These are phyloP conservation scores for Panurus biarmicus DNA, from an alignment of 2,113 vertebrate genomes.

Conservation along the genomic window DNA sequence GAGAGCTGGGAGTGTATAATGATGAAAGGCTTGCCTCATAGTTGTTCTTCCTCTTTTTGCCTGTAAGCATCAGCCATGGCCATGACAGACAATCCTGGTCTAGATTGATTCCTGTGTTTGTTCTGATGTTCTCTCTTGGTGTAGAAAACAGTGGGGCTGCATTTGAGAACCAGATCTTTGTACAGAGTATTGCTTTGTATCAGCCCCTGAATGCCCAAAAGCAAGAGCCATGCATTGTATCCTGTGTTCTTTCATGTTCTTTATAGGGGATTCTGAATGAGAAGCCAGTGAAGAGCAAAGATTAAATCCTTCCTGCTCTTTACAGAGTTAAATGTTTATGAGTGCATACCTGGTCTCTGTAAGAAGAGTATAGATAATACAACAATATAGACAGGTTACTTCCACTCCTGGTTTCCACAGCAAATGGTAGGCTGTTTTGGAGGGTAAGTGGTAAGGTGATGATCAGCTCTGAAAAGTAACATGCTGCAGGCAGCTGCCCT, in stretches of 20 bases:
- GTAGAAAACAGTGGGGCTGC: not conserved
- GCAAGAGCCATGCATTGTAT: not conserved
- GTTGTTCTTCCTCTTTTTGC: not conserved
- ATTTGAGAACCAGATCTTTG: not conserved
- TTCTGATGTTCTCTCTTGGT: not conserved
- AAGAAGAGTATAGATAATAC: not conserved
- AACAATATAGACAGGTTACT: not conserved
- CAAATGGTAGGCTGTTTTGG: not conserved
- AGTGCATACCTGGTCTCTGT: not conserved
- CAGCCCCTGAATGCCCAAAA: not conserved
- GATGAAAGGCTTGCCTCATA: not conserved
- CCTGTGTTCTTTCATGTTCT: not conserved
- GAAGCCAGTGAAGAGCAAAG: not conserved
- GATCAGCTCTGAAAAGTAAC: not conserved
- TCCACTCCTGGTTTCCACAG: not conserved
- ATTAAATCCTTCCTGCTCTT: not conserved
- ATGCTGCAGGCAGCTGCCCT: not conserved
- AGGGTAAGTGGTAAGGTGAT: not conserved
- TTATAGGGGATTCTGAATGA: not conserved
- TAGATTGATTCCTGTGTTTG: not conserved
- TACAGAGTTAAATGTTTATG: not conserved
- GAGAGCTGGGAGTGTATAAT: not conserved
- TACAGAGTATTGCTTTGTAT: not conserved
- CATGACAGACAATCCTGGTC: not conserved
- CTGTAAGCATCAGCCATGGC: not conserved